Base-by-base conservation (phyloP, 2,113 vertebrate genomes). In the Zosterops japonicus region DNA sequence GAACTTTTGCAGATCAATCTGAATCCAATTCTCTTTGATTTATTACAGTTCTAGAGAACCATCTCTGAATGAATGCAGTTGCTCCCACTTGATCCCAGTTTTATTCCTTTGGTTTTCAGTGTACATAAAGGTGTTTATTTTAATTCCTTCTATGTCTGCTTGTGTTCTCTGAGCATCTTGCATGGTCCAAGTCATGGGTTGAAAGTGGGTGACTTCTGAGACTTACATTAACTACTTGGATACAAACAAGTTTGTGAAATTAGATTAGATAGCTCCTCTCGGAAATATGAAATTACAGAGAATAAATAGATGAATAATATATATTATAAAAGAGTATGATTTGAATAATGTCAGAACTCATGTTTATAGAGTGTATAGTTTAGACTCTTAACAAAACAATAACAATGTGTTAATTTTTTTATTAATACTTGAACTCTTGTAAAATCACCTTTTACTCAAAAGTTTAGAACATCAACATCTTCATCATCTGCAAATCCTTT, bases 11-110 rank as follows among this genome's bases (percentile, higher is more conserved):
- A 88, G 85, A 76, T 85, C 79, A 80, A 44, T 46, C 20, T 77
- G 50, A 89, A 90, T 57, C 55, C 70, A 89, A 39, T 83, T 89
- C 22, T 64, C 35, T 94, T 85, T 75, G 29, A 90, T 92, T 90
- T 77, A 65, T 65, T 44, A 36, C 60, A 36, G 46, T 57, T 57
- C 24, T 55, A 70, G 50, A 49, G 22, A 72, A 61, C 1, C 5
- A 69, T 20, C 55, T 83, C 46, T 79, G 39, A 86, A 64, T 60
- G 67, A 76, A 57, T 60, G 19, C 31, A 35, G 14, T 52, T 80
- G 36, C 41, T 72, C 33, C 12, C 28, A 53, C 14, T 52, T 69
- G 50, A 88, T 68, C 31, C 16, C 5, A 80, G 8, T 11, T 68
- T 6, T 33, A 89, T 2, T 6, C 46, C 35, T 65, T 65, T 72